Base-by-base conservation (phyloP, 2,113 vertebrate genomes). In the Suncus etruscus region DNA sequence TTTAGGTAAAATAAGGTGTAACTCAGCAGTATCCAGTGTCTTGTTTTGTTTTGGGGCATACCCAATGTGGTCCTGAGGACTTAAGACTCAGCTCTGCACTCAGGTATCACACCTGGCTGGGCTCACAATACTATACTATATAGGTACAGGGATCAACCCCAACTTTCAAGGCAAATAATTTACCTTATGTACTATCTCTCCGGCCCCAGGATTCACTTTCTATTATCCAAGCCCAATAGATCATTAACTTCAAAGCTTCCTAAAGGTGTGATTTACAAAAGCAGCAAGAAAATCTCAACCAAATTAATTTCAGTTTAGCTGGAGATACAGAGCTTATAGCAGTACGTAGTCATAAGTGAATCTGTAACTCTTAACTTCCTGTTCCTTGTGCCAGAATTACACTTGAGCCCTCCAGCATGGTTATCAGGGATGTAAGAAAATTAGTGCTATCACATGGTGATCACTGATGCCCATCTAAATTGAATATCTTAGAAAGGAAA, bases 241-340 rank as follows among this genome's bases (percentile, higher is more conserved):
- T 72, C 6, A 27, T 2, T 72, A 20, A 73, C 31, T 66, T 81
- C 2, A 10, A 48, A 63, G 25, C 68, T 16, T 27, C 25, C 54
- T 86, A 11, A 65, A 76, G 51, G 10, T 63, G 74, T 18, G 63
- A 58, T 86, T 22, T 48, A 81, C 47, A 74, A n/a, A 68, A 63
- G 4, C 88, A 39, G 12, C n/a, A 29, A 61, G 68, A 58, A 94
- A 39, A 85, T 29, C 66, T n/a, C 8, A 72, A 8, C 73, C 88
- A 83, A 78, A 20, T 45, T 15, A 80, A 45, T 94, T 81, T 54
- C 11, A 82, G 65, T 89, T 74, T 81, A 77, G 47, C 51, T 86
- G 22, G 24, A 51, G 4, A 11, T 74, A 0, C 20, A 65, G 47
- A 61, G 20, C 27, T 22, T 47, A 54, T 32, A 65, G 31, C 81